Base-by-base conservation (phyloP, 2,888 invertebrate species). In the Argyra leucocephala region DNA sequence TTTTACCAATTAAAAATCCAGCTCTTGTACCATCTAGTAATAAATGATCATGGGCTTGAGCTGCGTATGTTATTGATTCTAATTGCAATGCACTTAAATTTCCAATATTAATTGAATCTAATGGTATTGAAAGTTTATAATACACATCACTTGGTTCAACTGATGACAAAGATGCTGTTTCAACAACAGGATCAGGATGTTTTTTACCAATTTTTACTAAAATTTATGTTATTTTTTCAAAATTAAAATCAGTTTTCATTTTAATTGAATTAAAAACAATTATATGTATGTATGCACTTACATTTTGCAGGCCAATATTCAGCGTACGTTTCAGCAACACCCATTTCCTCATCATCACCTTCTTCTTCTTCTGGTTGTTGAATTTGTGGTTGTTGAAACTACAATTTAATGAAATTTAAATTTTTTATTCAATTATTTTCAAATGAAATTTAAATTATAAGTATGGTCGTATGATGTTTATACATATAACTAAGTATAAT, bases 171-270 rank as follows among this genome's bases (percentile, higher is more conserved):
- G 98, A 97, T 10, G 96, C 96, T 0, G 99, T 99, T 80, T 99
- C 99, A 10, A 99, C 99, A 7, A 99, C 98, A 0, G 95, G 91
- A 82, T 99, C 99, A 0, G 99, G 99, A 84, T 99, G 99, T 75
- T 94, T 93, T 72, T 88, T 88, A 15, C 99, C 99, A 64, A 96
- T 81, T 81, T 93, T 93, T 72, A 96, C 91, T 93, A 80, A 18
- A 76, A 70, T 62, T n/a, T 31, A 26, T 70, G 64, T 26, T 61
- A 48, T 1, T 24, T 60, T 65, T 7, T 48, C 59, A 67, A 31
- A 68, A 67, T 31, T n/a, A n/a, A n/a, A n/a, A 31, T 3, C 12
- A 31, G 7, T 4, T 26, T 26, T 26, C 3, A 31, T 10, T 64
- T n/a, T 23, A 18, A 48, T 5, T 10, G n/a, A n/a, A n/a, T n/a